Evolutionary conservation across 2,113 vertebrate species (phyloP), one percentile per base, ranked within the genome.

Genomic region (Rutilus rutilus): DNA sequence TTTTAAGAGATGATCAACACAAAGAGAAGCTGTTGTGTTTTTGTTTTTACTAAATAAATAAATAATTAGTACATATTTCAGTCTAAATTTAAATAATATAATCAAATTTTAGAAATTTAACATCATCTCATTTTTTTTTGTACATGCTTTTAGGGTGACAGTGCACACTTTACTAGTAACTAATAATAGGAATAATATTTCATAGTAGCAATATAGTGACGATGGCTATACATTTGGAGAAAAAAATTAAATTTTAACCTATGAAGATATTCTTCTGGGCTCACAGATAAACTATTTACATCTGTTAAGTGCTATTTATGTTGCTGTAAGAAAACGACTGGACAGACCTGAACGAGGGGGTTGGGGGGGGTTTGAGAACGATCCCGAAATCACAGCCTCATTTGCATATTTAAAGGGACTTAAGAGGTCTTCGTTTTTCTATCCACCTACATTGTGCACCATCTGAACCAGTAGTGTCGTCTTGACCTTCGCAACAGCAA

Each of bases 201-300:
- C 25, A 82, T 52, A 69, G 60, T 82, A 33, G 27, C 64, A 82
- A 54, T 82, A 69, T 67, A 52, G 42, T 69, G 80, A 52, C 2
- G 10, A 82, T 67, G 64, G 62, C 45, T 82, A 33, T 69, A 69
- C 62, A 82, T 8, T 69, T 82, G 62, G 19, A 82, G 36, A 69
- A 82, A 69, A 33, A 60, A 60, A 23, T 30, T 52, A 6, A 5
- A 42, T 42, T 42, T 42, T 42, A 10, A 42, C 59, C n/a, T 21
- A 7, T 47, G 42, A 47, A 33, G 42, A 69, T 65, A 67, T 52
- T 11, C 45, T 64, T 52, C 21, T 23, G 27, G 42, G 64, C 60
- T 84, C 19, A 69, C 25, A 2, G 62, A 23, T 78, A 73, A 84
- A 74, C 74, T 86, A 86, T 88, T 79, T 86, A 88, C 84, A 86